Conservation (phyloP, 2,113 vertebrate genomes). For the Okapia johnstoni region DNA sequence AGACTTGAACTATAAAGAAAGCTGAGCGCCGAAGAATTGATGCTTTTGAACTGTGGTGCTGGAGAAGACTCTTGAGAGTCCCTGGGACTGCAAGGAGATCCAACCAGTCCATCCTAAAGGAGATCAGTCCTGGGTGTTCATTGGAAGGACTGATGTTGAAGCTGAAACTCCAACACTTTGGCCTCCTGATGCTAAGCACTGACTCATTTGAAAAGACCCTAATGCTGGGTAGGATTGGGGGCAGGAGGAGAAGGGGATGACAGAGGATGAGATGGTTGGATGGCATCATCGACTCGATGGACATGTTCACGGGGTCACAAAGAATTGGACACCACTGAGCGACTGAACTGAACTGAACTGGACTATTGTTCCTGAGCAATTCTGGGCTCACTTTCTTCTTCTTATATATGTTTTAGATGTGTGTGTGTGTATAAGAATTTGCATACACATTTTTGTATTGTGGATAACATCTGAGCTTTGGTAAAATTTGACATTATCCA, state of each 20-base stretch:
- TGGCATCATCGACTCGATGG: not conserved
- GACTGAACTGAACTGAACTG: too few species aligned
- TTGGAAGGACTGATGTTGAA: not conserved
- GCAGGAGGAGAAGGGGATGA: accelerated
- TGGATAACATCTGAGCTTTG: not conserved
- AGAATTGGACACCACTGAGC: too few species aligned
- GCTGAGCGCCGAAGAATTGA: too few species aligned
- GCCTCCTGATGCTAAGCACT: not conserved
- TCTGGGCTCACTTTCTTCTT: not conserved
- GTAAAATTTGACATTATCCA: not conserved
- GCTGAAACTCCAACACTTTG: not conserved
- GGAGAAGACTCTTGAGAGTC: not conserved
- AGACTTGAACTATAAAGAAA: too few species aligned
- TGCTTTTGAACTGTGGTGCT: too few species aligned
- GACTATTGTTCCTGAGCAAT: not conserved
- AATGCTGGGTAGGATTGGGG: not conserved
- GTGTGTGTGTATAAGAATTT: not conserved
- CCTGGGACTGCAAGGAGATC: not conserved
- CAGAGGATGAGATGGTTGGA: not conserved
- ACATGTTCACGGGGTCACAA: too few species aligned
- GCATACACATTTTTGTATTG: not conserved
- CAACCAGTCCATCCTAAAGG: not conserved
- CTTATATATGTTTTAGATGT: not conserved
- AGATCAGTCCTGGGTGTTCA: not conserved
- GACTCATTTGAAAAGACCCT: not conserved